Percentiles rank a stretch among this genome's conserved stretches.
phyloP scores from a whole-genome alignment of 2,113 vertebrate species.

The Irena cyanogastra region DNA sequence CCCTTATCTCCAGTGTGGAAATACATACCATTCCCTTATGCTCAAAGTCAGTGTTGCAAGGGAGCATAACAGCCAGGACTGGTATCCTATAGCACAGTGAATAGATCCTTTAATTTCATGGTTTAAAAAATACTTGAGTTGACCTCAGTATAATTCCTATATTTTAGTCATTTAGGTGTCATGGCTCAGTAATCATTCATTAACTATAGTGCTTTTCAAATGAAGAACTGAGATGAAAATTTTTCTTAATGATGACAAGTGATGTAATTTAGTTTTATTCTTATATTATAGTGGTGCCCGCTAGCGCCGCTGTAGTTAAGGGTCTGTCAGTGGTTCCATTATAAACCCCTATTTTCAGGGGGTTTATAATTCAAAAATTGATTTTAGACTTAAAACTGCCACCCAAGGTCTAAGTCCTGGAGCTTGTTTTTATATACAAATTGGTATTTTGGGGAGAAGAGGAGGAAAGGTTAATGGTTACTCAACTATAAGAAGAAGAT shows the following conservation, averaged over 20 bases:
- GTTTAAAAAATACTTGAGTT: conserved; percentile 77
- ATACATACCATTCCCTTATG: not conserved
- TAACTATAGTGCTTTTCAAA: conserved; percentile 76
- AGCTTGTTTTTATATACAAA: conserved; percentile 68
- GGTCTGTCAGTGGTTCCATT: conserved; percentile 62
- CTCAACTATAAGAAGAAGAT: conserved; percentile 12
- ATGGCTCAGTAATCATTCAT: conserved; percentile 79
- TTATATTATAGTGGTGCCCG: conserved; percentile 56
- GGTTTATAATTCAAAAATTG: conserved; percentile 65
- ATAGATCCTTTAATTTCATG: conserved; percentile 71
- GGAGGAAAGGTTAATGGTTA: conserved; percentile 39
- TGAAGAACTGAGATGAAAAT: conserved; percentile 75
- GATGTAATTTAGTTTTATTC: conserved; percentile 78
- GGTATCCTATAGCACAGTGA: not conserved
- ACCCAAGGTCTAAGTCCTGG: conserved; percentile 31
- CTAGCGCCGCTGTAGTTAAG: conserved; percentile 59
- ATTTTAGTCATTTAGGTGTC: conserved; percentile 78
- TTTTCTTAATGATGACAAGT: conserved; percentile 80
- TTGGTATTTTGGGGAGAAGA: conserved; percentile 36
- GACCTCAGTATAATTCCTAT: conserved; percentile 77
- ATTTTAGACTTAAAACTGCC: conserved; percentile 59
- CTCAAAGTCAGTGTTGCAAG: conserved; percentile 24
- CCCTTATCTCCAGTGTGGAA: not conserved
- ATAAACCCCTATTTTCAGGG: conserved; percentile 12
- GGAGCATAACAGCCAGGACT: conserved; percentile 23